These are phyloP conservation scores for Adelges cooleyi DNA, from an alignment of 1,140 invertebrate genomes.

Conservation along the genomic window DNA sequence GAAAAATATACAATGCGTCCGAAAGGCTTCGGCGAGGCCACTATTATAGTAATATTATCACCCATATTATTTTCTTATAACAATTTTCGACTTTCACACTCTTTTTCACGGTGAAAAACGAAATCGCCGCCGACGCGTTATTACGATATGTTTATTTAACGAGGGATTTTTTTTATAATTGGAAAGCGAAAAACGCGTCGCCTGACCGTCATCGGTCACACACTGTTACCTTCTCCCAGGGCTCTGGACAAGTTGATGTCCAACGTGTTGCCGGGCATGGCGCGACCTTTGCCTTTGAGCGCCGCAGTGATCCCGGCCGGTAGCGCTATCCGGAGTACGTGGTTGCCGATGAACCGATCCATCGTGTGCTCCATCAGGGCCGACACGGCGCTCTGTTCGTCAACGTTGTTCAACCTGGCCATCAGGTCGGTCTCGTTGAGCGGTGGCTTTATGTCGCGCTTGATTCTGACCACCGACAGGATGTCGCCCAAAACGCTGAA, in stretches of 20 bases:
- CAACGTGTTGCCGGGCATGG: constrained; percentile 27
- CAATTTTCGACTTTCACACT: too few relatives aligned
- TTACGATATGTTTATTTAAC: too few relatives aligned
- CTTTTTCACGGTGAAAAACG: too few relatives aligned
- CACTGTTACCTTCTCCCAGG: constrained; percentile 26
- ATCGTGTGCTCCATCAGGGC: constrained; percentile 30
- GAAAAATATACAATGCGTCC: too few relatives aligned
- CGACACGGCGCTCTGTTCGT: constrained; percentile 22
- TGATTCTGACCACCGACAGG: constrained; percentile 33
- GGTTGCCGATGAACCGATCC: constrained; percentile 30
- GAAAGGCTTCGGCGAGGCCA: too few relatives aligned
- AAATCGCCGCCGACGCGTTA: too few relatives aligned
- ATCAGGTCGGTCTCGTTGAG: constrained; percentile 33
- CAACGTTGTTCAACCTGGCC: constrained; percentile 29
- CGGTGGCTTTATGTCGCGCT: constrained; percentile 31
- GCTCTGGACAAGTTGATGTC: constrained; percentile 31
- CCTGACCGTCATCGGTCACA: too few relatives aligned
- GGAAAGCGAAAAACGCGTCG: too few relatives aligned
- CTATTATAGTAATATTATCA: too few relatives aligned
- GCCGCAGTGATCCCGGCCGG: constrained; percentile 29
- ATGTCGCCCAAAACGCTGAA: constrained; percentile 30
- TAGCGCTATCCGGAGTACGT: constrained; percentile 30
- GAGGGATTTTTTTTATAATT: too few relatives aligned
- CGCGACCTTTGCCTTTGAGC: constrained; percentile 4
- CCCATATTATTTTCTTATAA: too few relatives aligned